Evolutionary conservation across 1,140 invertebrate genomes (phyloP).

Genomic region (Melipona quadrifasciata): DNA sequence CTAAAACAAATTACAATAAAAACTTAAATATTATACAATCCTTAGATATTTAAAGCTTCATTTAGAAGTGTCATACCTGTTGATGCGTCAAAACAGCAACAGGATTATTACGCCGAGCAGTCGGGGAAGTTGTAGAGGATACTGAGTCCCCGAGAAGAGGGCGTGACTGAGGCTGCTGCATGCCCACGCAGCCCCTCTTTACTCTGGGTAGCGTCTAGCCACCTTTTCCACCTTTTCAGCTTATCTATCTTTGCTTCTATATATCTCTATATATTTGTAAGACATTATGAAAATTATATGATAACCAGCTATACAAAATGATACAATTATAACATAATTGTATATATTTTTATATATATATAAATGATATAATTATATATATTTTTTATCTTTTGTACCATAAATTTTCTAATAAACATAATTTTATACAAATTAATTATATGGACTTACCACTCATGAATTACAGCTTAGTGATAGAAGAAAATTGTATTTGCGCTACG

Average conservation of each 20-base stretch:
- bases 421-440: neutral
- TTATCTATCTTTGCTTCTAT: conserved; percentile 53
- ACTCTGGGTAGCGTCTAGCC: conserved; percentile 81
- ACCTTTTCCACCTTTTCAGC: conserved; percentile 78
- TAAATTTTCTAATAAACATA: neutral
- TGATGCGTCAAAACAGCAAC: conserved; percentile 82
- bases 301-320: neutral
- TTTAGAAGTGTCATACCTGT: conserved; percentile 75
- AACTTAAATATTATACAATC: neutral
- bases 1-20: conserved; percentile 64
- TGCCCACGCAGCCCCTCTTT: conserved; percentile 84
- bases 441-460: conserved; percentile 31
- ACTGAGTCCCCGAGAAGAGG: conserved; percentile 83
- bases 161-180: conserved; percentile 84
- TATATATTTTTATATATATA: neutral
- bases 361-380: neutral
- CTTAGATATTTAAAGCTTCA: neutral
- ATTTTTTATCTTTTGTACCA: neutral
- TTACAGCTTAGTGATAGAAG: conserved; percentile 4
- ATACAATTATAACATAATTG: neutral
- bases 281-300: conserved; percentile 1
- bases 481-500: conserved; percentile 76
- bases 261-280: conserved; percentile 63
- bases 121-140: conserved; percentile 82
- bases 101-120: conserved; percentile 78